Evolutionary conservation across 2,888 invertebrate species (phyloP), one percentile per base, ranked within the genome.

Genomic region (Incurvaria masculella): DNA sequence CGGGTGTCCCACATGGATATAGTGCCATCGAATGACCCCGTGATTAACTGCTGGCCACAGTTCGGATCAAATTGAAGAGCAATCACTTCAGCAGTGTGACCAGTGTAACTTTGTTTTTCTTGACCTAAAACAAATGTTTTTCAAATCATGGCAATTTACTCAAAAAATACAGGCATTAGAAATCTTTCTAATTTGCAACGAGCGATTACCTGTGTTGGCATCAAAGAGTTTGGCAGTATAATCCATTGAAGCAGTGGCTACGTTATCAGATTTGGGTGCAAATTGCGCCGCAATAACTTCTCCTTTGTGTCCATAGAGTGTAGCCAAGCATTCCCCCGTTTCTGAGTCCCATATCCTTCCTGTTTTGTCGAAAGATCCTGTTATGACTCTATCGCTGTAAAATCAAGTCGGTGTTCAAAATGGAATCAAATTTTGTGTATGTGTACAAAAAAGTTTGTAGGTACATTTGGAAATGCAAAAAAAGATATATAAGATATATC

Each of bases 341-440:
- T 73, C 72, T 0, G 86, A 78, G 48, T 85, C 82, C 92, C 91
- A 92, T 38, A 92, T 70, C 57, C 83, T 83, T 1, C 87, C 87
- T 0, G 89, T 87, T 63, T 86, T 88, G 67, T 92, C 92, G 59
- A 91, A 90, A 1, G 91, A 91, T 3, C 88, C 89, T 0, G 92
- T 91, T 55, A 91, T 70, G 6, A 91, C 81, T 60, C 83, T 81
- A 57, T 89, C 82, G 52, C 88, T 88, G 61, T n/a, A 60, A 58
- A 38, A 43, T 33, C 21, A 49, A 44, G 26, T 44, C 26, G 44
- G 33, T 11, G 42, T 50, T 49, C 40, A 42, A 45, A 23, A 21
- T 14, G 8, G 21, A 47, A 17, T 39, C 27, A n/a, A n/a, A n/a
- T n/a, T n/a, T n/a, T n/a, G n/a, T n/a, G n/a, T n/a, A n/a, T n/a